Percentiles rank a stretch among this genome's conserved stretches.
Conservation (phyloP, 2,888 invertebrate species). For the Nephrotoma flavescens region DNA sequence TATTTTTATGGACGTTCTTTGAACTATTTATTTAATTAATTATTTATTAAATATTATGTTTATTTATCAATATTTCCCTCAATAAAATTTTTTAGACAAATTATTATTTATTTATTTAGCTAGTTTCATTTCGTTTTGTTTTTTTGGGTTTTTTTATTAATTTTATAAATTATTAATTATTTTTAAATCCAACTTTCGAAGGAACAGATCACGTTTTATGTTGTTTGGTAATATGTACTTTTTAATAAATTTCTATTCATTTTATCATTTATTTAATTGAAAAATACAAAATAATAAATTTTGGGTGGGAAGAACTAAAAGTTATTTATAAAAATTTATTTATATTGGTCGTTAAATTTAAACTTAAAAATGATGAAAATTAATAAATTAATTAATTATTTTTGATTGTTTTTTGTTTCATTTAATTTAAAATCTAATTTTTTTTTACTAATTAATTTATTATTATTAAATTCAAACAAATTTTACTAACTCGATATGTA, state of each 20-base stretch:
- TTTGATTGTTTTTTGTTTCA: neutral
- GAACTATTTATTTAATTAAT: neutral
- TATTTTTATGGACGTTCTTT: neutral
- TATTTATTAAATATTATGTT: neutral
- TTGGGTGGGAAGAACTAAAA: neutral
- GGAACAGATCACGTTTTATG: slow-evolving; percentile 6
- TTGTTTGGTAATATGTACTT: neutral
- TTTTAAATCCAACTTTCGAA: neutral
- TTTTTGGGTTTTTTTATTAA: neutral
- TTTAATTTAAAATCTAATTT: neutral
- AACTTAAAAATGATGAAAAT: neutral
- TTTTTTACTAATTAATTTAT: neutral
- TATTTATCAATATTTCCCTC: neutral
- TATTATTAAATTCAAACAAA: neutral
- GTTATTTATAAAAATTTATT: neutral
- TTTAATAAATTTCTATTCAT: neutral
- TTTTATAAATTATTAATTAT: slow-evolving; percentile 6
- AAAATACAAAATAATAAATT: neutral
- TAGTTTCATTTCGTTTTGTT: neutral
- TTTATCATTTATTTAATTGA: neutral
- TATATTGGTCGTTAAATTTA: neutral
- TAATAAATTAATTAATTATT: neutral
- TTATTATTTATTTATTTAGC: neutral
- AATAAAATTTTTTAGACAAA: neutral
- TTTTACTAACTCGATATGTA: neutral